Evolutionary conservation across 2,797 vertebrate species (phyloP).

Genomic region (Hydrophis major): DNA sequence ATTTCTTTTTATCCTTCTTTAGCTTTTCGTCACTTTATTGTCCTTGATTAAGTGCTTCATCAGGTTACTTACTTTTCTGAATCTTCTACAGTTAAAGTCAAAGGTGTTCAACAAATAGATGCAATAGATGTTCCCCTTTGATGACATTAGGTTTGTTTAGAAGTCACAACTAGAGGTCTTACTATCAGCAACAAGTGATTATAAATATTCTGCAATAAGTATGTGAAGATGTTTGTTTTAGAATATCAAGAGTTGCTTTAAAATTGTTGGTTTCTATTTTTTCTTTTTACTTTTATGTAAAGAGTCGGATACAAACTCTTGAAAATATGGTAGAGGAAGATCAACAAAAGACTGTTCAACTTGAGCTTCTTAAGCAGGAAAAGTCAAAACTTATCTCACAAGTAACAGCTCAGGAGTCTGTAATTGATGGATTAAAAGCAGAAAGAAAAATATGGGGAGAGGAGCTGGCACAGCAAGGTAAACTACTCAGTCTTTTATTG

Average conservation of each 20-base stretch:
- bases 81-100: not conserved
- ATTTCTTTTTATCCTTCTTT: not conserved
- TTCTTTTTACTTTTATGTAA: not conserved
- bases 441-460: conserved; percentile 97
- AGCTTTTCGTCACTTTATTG: not conserved
- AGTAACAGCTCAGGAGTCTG: conserved; percentile 89
- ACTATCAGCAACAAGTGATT: not conserved
- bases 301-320: conserved; percentile 81
- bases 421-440: conserved; percentile 90
- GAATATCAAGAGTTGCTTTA: not conserved
- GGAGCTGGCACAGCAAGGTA: conserved; percentile 93
- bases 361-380: conserved; percentile 90
- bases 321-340: conserved; percentile 80
- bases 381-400: conserved; percentile 87
- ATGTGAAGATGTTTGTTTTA: not conserved
- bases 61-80: not conserved
- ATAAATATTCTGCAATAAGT: not conserved
- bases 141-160: not conserved
- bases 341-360: conserved; percentile 79
- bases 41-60: not conserved
- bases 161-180: not conserved
- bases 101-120: not conserved
- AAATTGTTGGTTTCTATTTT: conserved; percentile 3
- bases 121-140: too few species aligned
- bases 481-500: conserved; percentile 27